phyloP scores from a whole-genome alignment of 2,797 vertebrate genomes.

The Yasuhikotakia modesta region DNA sequence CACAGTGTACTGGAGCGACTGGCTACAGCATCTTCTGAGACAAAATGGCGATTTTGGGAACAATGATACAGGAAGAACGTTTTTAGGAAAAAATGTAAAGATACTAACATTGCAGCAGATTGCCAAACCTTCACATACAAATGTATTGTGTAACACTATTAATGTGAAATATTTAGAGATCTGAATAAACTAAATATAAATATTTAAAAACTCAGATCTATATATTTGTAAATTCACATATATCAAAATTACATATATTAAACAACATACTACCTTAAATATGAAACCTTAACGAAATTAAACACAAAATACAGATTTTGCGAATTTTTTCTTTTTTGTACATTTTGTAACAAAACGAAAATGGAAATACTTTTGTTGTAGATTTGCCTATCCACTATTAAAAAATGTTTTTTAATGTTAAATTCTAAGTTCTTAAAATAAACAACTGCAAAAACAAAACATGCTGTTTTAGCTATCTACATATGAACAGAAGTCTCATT shows the following conservation, averaged over 20 bases:
- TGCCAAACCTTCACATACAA: not conserved
- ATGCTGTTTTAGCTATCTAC: not conserved
- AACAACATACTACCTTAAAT: not conserved
- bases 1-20: not conserved
- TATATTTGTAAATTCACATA: too few relatives aligned
- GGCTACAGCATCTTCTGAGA: not conserved
- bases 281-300: not conserved
- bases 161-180: not conserved
- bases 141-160: not conserved
- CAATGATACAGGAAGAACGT: not conserved
- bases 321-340: not conserved
- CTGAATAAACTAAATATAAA: not conserved
- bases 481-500: not conserved
- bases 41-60: slow-evolving; percentile 38
- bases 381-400: not conserved
- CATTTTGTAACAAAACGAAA: not conserved
- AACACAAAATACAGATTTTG: not conserved
- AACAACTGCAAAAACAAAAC: not conserved
- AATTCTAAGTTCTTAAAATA: not conserved
- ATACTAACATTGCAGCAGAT: not conserved
- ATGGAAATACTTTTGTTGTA: not conserved
- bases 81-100: not conserved
- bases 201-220: too few relatives aligned
- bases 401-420: not conserved
- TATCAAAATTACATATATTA: not conserved